phyloP scores from a whole-genome alignment of 2,888 invertebrate species.

The Prosopocoilus inquinatus region DNA sequence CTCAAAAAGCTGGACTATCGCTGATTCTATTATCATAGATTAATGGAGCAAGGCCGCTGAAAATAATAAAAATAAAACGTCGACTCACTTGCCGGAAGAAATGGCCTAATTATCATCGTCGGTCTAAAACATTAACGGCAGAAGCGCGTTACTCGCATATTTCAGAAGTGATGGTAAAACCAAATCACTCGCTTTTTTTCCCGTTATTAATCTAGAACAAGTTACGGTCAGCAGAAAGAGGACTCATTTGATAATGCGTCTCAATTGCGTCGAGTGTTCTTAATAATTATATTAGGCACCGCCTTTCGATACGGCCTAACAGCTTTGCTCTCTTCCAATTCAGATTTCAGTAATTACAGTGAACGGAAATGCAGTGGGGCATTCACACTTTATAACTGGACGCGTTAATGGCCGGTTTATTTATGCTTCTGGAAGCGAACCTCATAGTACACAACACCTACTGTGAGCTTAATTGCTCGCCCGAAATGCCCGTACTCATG shows the following conservation, averaged over 20 bases:
- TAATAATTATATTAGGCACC: slow-evolving; percentile 17
- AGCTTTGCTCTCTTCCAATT: slow-evolving; percentile 10
- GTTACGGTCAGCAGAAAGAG: slow-evolving; percentile 47
- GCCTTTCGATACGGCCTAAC: slow-evolving; percentile 11
- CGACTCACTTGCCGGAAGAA: slow-evolving; percentile 12
- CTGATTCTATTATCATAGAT: slow-evolving; percentile 40
- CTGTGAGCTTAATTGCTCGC: too few species aligned
- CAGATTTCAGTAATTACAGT: slow-evolving; percentile 12
- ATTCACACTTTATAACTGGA: slow-evolving; percentile 10
- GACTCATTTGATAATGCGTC: slow-evolving; percentile 25
- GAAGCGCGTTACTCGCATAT: slow-evolving; percentile 27
- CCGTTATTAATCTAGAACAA: slow-evolving; percentile 41
- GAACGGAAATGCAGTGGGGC: slow-evolving; percentile 19
- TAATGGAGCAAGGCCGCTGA: slow-evolving; percentile 50
- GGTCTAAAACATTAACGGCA: slow-evolving; percentile 24
- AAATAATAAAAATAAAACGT: slow-evolving; percentile 42
- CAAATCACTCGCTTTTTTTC: slow-evolving; percentile 18
- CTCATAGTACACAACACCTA: too few species aligned
- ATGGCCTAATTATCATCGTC: slow-evolving; percentile 17
- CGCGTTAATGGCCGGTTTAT: background rate
- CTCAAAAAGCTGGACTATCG: slow-evolving; percentile 24
- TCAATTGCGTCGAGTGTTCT: slow-evolving; percentile 15
- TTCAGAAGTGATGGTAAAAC: slow-evolving; percentile 24
- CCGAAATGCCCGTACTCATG: too few species aligned
- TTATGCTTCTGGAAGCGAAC: too few species aligned